Base-by-base conservation (phyloP, 2,113 vertebrate species). In the Stigmatopora nigra region DNA sequence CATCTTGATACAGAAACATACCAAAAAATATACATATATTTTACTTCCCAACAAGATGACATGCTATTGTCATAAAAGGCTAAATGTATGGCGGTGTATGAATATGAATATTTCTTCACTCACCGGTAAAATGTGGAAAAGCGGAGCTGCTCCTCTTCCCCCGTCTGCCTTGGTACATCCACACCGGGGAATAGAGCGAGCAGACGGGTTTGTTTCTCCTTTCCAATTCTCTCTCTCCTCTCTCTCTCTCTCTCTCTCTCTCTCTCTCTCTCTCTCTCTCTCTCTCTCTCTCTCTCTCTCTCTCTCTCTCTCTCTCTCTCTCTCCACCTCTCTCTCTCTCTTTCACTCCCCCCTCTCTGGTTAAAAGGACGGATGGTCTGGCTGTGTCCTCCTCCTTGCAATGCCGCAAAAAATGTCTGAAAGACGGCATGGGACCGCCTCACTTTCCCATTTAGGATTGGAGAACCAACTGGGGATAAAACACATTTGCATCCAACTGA, bases 111-210 rank as follows among this genome's bases (percentile, higher is more conserved):
- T 38, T 20, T 17, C 52, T 72, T 9, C 65, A 87, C 89, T 90
- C 82, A 90, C 87, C 88, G 47, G 36, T 62, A 72, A 73, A 78
- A 60, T 67, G 82, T 68, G 70, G n/a, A n/a, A 82, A 76, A 68
- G 65, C 71, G 84, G 75, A 12, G 81, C 57, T 17, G 75, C 78
- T 85, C 87, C 86, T 87, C 85, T 67, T 48, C 38, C 57, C 73
- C 71, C 70, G 82, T 86, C 85, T 86, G 78, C 83, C 83, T 78
- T 84, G 78, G 83, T 64, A 74, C 89, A 88, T 88, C 86, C 88
- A 90, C 88, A 79, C 78, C 88, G 90, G 88, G 91, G 88, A 90
- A 89, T 86, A 86, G 87, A 86, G 87, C 90, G 84, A 89, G 89
- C 70, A 75, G 86, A 90, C 87, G 84, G 89, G 87, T 76, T 81